Conservation (phyloP, 2,113 vertebrate species). For the Blennius ocellaris region DNA sequence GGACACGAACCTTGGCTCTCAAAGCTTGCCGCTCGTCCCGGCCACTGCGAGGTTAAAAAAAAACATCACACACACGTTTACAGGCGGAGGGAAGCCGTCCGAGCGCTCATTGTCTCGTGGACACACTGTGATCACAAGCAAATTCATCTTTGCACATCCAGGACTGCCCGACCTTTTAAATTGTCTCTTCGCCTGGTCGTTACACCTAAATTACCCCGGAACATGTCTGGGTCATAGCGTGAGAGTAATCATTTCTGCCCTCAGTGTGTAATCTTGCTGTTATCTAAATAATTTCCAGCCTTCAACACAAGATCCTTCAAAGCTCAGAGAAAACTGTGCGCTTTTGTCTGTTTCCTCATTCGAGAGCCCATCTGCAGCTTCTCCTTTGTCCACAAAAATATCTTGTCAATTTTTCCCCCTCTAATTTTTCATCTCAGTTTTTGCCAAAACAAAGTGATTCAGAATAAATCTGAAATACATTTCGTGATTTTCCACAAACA, state of each 20-base stretch:
- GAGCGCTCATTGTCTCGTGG: slow-evolving; percentile 18
- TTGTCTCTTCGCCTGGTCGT: not conserved
- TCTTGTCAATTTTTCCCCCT: too few relatives aligned
- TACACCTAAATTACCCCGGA: not conserved
- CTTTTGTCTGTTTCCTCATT: not conserved
- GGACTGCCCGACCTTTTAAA: too few relatives aligned
- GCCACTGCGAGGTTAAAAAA: slow-evolving; percentile 86
- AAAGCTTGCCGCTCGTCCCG: slow-evolving; percentile 94
- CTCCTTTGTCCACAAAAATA: not conserved
- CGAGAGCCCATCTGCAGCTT: not conserved
- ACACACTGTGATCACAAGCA: slow-evolving; percentile 65
- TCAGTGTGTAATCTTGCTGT: not conserved
- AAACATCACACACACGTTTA: slow-evolving; percentile 19
- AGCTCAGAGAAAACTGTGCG: not conserved
- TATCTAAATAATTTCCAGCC: not conserved
- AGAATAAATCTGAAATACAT: too few relatives aligned
- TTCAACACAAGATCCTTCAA: not conserved
- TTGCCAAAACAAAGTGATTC: too few relatives aligned
- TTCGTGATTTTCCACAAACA: too few relatives aligned
- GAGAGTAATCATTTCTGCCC: not conserved
- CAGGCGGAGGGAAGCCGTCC: not conserved
- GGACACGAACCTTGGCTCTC: slow-evolving; percentile 98
- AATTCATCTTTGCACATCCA: not conserved
- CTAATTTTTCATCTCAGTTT: too few relatives aligned
- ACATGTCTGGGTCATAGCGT: not conserved